Evolutionary conservation across 1,140 invertebrate genomes (phyloP), one percentile per base, ranked within the genome.

Genomic region (Chironomus striatipennis): DNA sequence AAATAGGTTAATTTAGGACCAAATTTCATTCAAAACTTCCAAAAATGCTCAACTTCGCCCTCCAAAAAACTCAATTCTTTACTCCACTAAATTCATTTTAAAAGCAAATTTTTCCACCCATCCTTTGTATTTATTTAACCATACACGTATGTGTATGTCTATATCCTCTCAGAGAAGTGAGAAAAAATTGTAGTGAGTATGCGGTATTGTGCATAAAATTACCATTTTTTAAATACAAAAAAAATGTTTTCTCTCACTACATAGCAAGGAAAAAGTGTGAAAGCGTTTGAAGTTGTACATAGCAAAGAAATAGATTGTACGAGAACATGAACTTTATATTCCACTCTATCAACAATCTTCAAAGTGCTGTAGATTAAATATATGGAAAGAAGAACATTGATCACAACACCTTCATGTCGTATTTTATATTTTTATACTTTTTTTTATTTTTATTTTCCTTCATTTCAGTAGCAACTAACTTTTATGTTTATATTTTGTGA

Each of bases 371-470:
- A 24, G 10, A 70, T n/a, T n/a, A n/a, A n/a, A n/a, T n/a, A 67
- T 57, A 74, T 74, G 65, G 12, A 42, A 65, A 67, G 72, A 74
- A 9, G 65, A 18, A 18, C 65, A 70, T 20, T 18, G 65, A 70
- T 18, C n/a, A 70, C 18, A 70, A 70, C 65, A 57, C 47, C 47
- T 57, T 43, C 18, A 18, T 43, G 43, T 43, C 10, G 17, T 43
- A 43, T 74, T 74, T 10, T 18, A 43, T 74, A 42, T 43, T 74
- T 20, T 74, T 74, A 12, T 73, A n/a, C n/a, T n/a, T n/a, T n/a
- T n/a, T n/a, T n/a, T n/a, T n/a, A n/a, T n/a, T 74, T 20, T 74
- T 74, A 12, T 73, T 21, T 73, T 43, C 73, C n/a, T n/a, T n/a
- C n/a, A n/a, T n/a, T n/a, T 12, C n/a, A 20, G 7, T 43, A 3